Evolutionary conservation across 2,797 vertebrate genomes (phyloP).

Genomic region (Glossophaga mutica): DNA sequence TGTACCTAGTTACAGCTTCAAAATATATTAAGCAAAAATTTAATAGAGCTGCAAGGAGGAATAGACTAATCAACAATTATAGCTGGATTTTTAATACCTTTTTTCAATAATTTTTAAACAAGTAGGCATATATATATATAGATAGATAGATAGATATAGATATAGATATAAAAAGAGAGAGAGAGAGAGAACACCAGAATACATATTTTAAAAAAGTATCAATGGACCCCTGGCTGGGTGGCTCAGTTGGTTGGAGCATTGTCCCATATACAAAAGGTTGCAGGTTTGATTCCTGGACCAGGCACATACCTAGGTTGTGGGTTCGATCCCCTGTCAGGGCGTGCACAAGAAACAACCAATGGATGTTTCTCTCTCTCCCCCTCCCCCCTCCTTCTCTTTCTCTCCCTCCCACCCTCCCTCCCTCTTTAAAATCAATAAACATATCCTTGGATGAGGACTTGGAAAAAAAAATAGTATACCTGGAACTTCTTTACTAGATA

Average conservation of each 20-base stretch:
- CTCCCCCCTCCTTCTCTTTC: too few relatives aligned
- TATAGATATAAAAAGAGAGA: too few relatives aligned
- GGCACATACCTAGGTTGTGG: too few relatives aligned
- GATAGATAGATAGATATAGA: too few relatives aligned
- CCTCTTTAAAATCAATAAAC: neutral
- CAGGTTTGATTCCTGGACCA: too few relatives aligned
- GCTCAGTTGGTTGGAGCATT: too few relatives aligned
- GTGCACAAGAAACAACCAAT: too few relatives aligned
- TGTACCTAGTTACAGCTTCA: neutral
- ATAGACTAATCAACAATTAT: neutral
- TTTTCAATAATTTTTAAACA: neutral
- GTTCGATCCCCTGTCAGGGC: too few relatives aligned
- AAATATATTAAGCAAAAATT: neutral
- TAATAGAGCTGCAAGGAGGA: neutral
- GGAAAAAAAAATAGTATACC: neutral
- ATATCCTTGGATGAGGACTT: neutral
- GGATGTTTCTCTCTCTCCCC: too few relatives aligned
- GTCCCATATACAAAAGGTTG: too few relatives aligned
- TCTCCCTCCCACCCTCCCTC: neutral
- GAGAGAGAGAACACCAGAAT: neutral
- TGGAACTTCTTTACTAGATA: neutral
- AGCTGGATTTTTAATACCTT: neutral
- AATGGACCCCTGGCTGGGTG: too few relatives aligned
- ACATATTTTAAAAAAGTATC: neutral
- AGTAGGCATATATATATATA: too few relatives aligned